Percentiles rank a stretch among this genome's conserved stretches.
phyloP scores from a whole-genome alignment of 2,888 invertebrate genomes.

The Lycocerus yunnanus region DNA sequence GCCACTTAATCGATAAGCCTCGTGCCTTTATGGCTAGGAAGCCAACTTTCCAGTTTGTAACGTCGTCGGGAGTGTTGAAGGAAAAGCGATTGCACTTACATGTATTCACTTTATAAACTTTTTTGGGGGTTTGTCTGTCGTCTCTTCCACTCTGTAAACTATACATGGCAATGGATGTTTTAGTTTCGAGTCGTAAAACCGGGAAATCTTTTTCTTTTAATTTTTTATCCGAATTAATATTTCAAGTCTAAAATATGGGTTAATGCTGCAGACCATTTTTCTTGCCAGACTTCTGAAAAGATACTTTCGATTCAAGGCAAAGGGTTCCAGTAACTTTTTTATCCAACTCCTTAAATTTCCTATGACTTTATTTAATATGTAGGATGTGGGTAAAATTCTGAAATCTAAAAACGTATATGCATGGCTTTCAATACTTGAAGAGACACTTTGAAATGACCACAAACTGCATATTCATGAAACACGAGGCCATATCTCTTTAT shows the following conservation, averaged over 20 bases:
- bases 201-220: neutral
- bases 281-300: neutral
- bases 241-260: neutral
- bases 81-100: neutral
- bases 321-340: neutral
- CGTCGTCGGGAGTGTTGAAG: neutral
- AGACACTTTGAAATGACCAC: neutral
- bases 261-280: neutral
- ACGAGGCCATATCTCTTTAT: neutral
- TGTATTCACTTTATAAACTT: neutral
- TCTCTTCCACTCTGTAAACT: neutral
- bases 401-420: neutral
- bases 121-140: too few species aligned
- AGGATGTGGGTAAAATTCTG: neutral
- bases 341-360: neutral
- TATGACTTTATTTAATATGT: neutral
- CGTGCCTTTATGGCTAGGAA: constrained; percentile 7
- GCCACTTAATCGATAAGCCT: constrained; percentile 22
- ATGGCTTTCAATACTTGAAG: neutral
- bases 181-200: neutral
- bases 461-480: neutral
- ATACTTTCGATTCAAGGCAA: neutral
- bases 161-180: neutral
- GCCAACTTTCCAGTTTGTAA: neutral
- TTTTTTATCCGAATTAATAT: neutral